A percentile compares a stretch with the other conserved stretches of the same genome.
Conservation (phyloP, 1,140 invertebrate genomes). For the Drosophila malerkotliana region DNA sequence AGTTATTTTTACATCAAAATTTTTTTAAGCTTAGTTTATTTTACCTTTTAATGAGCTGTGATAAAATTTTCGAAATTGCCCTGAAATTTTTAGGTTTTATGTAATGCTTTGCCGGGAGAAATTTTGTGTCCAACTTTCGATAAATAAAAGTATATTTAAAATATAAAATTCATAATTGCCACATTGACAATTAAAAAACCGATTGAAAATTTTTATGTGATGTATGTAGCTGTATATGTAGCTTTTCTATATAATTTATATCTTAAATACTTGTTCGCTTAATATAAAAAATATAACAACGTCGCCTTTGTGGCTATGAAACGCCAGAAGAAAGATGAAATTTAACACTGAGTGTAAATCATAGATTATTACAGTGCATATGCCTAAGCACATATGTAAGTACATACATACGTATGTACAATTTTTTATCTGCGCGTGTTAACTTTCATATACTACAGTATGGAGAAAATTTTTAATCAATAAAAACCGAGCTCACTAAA, state of each 20-base stretch:
- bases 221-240: neutral
- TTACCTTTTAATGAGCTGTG: neutral
- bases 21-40: neutral
- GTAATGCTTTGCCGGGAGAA: too few relatives aligned
- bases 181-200: too few relatives aligned
- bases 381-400: neutral
- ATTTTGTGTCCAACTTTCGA: too few relatives aligned
- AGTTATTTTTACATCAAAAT: neutral
- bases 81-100: too few relatives aligned
- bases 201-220: neutral
- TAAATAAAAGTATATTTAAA: too few relatives aligned
- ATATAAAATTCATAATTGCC: too few relatives aligned
- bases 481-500: neutral
- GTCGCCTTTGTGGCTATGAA: conserved; percentile 48
- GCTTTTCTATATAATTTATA: neutral
- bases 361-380: neutral
- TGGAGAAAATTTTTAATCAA: neutral
- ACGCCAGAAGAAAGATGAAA: conserved; percentile 4
- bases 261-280: conserved; percentile 3
- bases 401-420: neutral
- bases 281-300: conserved; percentile 53
- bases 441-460: neutral
- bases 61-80: neutral
- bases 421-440: too few relatives aligned
- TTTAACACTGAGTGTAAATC: conserved; percentile 3